A percentile compares a stretch with the other conserved stretches of the same genome.
These are phyloP conservation scores for Leptogaster cylindrica DNA, from an alignment of 2,888 invertebrate species.

Conservation along the genomic window DNA sequence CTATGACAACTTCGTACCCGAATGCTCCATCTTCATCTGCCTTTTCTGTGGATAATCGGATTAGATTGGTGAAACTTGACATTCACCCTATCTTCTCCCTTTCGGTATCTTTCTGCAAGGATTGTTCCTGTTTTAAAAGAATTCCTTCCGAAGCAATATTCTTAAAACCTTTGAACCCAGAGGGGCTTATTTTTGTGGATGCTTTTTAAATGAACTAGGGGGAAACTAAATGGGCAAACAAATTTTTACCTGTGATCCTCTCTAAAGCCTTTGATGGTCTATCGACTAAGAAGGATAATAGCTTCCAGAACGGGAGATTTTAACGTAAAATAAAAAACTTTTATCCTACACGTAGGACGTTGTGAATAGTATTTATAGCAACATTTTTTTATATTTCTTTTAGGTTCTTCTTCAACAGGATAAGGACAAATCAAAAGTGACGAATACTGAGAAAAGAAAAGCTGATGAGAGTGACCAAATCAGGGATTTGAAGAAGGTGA, in stretches of 20 bases:
- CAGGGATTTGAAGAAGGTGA: constrained; percentile 86
- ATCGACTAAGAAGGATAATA: background rate
- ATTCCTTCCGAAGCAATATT: background rate
- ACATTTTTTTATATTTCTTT: constrained; percentile 52
- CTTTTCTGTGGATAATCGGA: background rate
- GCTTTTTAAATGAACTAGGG: constrained; percentile 7
- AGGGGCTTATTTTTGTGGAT: constrained; percentile 4
- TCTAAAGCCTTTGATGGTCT: constrained; percentile 2
- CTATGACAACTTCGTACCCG: constrained; percentile 15
- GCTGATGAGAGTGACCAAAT: constrained; percentile 81
- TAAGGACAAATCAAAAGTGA: constrained; percentile 71
- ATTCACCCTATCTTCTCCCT: background rate
- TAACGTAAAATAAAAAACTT: background rate
- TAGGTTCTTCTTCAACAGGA: constrained; percentile 64
- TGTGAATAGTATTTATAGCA: background rate
- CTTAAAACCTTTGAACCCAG: background rate
- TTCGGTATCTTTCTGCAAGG: background rate
- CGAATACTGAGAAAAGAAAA: constrained; percentile 79
- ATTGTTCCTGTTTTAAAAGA: background rate
- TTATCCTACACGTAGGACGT: constrained; percentile 4
- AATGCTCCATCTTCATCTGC: background rate
- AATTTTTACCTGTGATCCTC: constrained; percentile 5
- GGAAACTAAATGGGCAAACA: background rate
- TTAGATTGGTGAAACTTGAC: constrained; percentile 6
- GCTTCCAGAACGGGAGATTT: background rate